Evolutionary conservation across 2,797 vertebrate genomes (phyloP).

Genomic region (Sebastes minor): DNA sequence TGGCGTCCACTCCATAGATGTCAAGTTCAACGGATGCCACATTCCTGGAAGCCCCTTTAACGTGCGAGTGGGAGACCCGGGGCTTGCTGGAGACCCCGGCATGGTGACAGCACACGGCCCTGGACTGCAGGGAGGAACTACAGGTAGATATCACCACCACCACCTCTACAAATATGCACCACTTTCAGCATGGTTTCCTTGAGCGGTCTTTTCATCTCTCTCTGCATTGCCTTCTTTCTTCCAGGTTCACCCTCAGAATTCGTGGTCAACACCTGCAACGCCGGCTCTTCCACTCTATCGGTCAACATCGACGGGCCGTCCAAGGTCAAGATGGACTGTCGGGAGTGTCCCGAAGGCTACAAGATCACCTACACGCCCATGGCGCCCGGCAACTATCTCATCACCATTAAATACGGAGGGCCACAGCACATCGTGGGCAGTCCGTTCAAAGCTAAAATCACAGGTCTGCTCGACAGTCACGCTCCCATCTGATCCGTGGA

Average conservation of each 20-base stretch:
- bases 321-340: constrained; percentile 97
- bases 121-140: constrained; percentile 92
- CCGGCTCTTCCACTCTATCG: constrained; percentile 90
- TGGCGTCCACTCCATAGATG: constrained; percentile 94
- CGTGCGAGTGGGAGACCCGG: constrained; percentile 92
- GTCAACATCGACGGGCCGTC: constrained; percentile 96
- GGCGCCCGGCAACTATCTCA: constrained; percentile 98
- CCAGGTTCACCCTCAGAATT: constrained; percentile 90
- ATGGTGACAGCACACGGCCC: constrained; percentile 92
- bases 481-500: constrained; percentile 57
- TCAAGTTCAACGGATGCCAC: constrained; percentile 94
- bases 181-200: neutral
- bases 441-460: constrained; percentile 97
- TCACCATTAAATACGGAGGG: constrained; percentile 96
- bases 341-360: constrained; percentile 93
- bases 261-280: constrained; percentile 91
- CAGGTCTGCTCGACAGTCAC: constrained; percentile 81
- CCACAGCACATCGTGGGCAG: constrained; percentile 97
- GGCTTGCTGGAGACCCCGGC: constrained; percentile 92
- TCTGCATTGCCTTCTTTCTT: neutral
- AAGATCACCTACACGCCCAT: constrained; percentile 95
- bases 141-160: constrained; percentile 79
- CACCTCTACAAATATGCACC: neutral
- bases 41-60: constrained; percentile 97
- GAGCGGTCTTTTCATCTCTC: too few relatives aligned